Percentiles rank a stretch among this genome's conserved stretches.
Conservation (phyloP, 2,888 invertebrate genomes). For the Cerastis rubricosa region DNA sequence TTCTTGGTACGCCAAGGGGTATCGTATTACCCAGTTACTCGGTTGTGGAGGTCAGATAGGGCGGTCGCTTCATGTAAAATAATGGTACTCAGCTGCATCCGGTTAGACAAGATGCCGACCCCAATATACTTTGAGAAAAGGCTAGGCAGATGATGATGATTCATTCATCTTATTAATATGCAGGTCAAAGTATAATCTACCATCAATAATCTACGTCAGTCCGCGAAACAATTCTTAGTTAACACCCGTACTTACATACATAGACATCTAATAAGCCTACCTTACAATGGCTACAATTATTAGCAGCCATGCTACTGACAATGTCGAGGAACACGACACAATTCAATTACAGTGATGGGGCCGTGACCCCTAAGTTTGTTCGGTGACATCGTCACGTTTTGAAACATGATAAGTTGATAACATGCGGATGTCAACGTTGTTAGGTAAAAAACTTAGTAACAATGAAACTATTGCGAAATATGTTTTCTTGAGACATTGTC, state of each 20-base stretch:
- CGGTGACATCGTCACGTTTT: constrained; percentile 27
- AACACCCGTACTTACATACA: background rate
- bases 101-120: too few relatives aligned
- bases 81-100: too few relatives aligned
- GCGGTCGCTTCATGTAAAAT: too few relatives aligned
- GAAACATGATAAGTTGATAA: constrained; percentile 55
- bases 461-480: constrained; percentile 28
- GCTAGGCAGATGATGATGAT: too few relatives aligned
- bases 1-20: too few relatives aligned
- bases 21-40: too few relatives aligned
- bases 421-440: constrained; percentile 20
- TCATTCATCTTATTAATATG: constrained; percentile 6
- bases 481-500: background rate
- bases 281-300: background rate
- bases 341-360: constrained; percentile 53
- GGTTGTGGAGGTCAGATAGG: too few relatives aligned
- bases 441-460: constrained; percentile 17
- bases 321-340: constrained; percentile 41
- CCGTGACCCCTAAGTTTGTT: constrained; percentile 47
- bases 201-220: background rate
- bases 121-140: too few relatives aligned
- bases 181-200: constrained; percentile 19
- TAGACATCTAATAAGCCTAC: constrained; percentile 5
- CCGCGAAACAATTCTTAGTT: constrained; percentile 4
- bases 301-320: constrained; percentile 2